Percentiles rank a stretch among this genome's conserved stretches.
Conservation (phyloP, 2,888 invertebrate genomes). For the Hypomecis atomaria region DNA sequence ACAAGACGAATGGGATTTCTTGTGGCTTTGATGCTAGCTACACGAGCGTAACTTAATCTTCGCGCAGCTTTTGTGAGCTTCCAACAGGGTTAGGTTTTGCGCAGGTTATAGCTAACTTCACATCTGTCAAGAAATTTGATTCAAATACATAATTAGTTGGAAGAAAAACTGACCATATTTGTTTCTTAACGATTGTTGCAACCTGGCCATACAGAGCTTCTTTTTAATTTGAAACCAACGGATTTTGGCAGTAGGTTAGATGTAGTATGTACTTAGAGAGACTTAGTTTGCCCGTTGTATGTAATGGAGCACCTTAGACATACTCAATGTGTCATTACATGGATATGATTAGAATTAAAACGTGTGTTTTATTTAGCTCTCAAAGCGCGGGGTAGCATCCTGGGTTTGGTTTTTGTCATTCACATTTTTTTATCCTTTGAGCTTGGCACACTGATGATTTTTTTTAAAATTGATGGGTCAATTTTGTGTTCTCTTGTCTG, state of each 20-base stretch:
- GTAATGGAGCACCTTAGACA: constrained; percentile 77
- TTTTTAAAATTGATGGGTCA: neutral
- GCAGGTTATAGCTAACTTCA: too few relatives aligned
- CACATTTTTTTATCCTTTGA: constrained; percentile 41
- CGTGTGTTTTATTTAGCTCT: constrained; percentile 81
- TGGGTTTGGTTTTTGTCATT: constrained; percentile 46
- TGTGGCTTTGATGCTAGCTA: too few relatives aligned
- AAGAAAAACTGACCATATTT: too few relatives aligned
- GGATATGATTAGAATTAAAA: constrained; percentile 78
- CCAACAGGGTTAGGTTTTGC: too few relatives aligned
- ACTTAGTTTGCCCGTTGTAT: constrained; percentile 72
- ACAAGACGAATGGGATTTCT: too few relatives aligned
- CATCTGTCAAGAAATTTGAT: too few relatives aligned
- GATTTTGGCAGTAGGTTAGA: constrained; percentile 63
- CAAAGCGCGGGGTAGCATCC: constrained; percentile 60
- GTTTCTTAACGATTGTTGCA: constrained; percentile 21
- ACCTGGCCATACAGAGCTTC: constrained; percentile 32
- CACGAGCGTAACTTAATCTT: too few relatives aligned
- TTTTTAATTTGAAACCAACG: constrained; percentile 49
- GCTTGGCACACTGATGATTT: constrained; percentile 7
- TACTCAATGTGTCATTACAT: constrained; percentile 82
- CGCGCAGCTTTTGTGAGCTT: too few relatives aligned
- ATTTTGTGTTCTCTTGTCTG: neutral
- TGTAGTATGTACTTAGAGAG: constrained; percentile 73
- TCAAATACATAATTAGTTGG: too few relatives aligned